Evolutionary conservation across 1,140 invertebrate genomes (phyloP), one percentile per base, ranked within the genome.

Genomic region (Neelides sp.): DNA sequence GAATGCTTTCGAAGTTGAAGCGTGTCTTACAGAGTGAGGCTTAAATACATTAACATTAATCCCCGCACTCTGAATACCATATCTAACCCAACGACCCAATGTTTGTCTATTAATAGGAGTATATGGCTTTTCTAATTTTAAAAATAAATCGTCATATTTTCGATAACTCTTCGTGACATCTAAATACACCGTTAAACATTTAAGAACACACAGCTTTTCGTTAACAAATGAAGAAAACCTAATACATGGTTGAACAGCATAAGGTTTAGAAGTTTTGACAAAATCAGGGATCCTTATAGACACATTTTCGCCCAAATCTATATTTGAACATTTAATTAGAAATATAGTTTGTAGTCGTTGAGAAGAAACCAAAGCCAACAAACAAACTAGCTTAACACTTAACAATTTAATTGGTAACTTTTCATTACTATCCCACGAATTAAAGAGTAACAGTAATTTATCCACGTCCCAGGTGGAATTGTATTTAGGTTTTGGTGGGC

Each of bases 401-500:
- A 43, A n/a, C n/a, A n/a, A n/a, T n/a, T n/a, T n/a, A n/a, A n/a
- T n/a, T n/a, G n/a, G n/a, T n/a, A n/a, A n/a, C 15, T 7, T 43
- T 12, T 20, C 19, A 22, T 43, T 43, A 4, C 10, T 5, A 7
- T 8, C 8, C 7, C 10, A 22, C n/a, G 10, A 10, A 4, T 22
- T 23, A 10, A 4, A 10, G 26, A 10, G 26, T 15, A 5, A 4
- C 3, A 43, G 22, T 7, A 43, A 19, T 8, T 5, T 5, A 12
- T 43, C 10, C 13, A 24, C 13, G 22, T 43, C 41, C 41, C 41
- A 43, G 19, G 41, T 43, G 8, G n/a, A 5, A 1, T 44, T 19
- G 42, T 55, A 55, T 17, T 39, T 34, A 2, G 32, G 24, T 1
- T 15, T 7, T 0, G 53, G 42, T 1, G 47, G 47, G 20, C 43